phyloP scores from a whole-genome alignment of 2,888 invertebrate species.

The Drosophila setosimentum region DNA sequence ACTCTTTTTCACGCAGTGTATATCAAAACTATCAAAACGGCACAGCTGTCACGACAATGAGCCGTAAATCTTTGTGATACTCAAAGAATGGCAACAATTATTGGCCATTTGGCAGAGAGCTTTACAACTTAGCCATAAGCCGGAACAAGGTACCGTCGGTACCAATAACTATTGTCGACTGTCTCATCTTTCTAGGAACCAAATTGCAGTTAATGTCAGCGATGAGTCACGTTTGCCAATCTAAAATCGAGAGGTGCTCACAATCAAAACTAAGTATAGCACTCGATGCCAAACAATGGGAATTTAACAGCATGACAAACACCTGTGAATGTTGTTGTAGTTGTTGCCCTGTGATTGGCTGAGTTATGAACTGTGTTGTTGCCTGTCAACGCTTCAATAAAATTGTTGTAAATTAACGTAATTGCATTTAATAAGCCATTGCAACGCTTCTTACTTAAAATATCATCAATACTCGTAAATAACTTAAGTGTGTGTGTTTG shows the following conservation, averaged over 20 bases:
- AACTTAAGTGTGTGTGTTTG: constrained; percentile 5
- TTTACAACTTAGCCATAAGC: constrained; percentile 18
- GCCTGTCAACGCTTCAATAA: constrained; percentile 62
- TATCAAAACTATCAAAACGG: constrained; percentile 2
- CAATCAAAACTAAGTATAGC: constrained; percentile 39
- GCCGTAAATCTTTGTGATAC: constrained; percentile 36
- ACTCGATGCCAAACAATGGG: constrained; percentile 43
- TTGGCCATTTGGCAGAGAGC: constrained; percentile 52
- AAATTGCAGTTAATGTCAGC: constrained; percentile 43
- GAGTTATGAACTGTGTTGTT: constrained; percentile 52
- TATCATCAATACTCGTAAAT: constrained; percentile 46
- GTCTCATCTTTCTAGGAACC: constrained; percentile 51
- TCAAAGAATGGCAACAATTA: constrained; percentile 58
- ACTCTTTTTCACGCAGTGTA: constrained; percentile 3
- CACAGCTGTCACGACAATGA: constrained; percentile 40
- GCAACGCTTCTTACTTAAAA: constrained; percentile 52
- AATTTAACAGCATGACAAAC: constrained; percentile 51
- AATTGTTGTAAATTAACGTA: constrained; percentile 76
- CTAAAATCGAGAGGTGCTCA: constrained; percentile 23
- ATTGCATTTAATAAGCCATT: constrained; percentile 72
- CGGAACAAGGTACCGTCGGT: not conserved
- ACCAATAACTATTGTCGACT: constrained; percentile 27
- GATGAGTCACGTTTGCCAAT: constrained; percentile 52
- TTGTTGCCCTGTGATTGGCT: constrained; percentile 45
- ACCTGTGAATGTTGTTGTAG: constrained; percentile 24